Percentiles rank a stretch among this genome's conserved stretches.
Evolutionary conservation across 2,113 vertebrate genomes (phyloP).

Genomic region (Hystrix cristata): DNA sequence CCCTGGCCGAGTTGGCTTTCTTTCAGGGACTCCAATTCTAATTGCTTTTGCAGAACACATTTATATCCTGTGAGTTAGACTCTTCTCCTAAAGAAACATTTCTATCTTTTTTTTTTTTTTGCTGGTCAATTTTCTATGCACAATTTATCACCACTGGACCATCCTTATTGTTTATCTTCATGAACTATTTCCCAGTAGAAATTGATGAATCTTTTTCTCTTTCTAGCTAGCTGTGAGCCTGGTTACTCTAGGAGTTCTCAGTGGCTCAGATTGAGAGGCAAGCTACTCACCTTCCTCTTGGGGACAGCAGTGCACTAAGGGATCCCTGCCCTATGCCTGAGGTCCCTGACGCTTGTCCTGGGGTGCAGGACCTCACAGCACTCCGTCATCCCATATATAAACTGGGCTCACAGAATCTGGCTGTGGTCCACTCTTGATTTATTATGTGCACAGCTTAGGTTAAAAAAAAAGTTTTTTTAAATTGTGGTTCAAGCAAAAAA

Average conservation of each 20-base stretch:
- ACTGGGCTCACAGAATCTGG: background rate
- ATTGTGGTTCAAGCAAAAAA: slow-evolving; percentile 33
- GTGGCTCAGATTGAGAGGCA: background rate
- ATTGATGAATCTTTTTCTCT: background rate
- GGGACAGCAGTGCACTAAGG: background rate
- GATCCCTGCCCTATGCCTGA: background rate
- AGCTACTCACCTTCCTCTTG: background rate
- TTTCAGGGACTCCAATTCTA: slow-evolving; percentile 52
- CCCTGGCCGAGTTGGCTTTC: slow-evolving; percentile 38
- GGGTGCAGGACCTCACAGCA: background rate
- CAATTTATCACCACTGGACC: slow-evolving; percentile 55
- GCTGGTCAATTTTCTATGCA: slow-evolving; percentile 55
- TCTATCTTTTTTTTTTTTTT: background rate
- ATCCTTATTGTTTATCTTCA: slow-evolving; percentile 58
- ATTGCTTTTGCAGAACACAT: slow-evolving; percentile 66
- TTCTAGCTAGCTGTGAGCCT: slow-evolving; percentile 24
- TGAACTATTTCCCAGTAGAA: slow-evolving; percentile 64
- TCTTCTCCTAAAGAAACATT: slow-evolving; percentile 3
- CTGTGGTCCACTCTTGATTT: slow-evolving; percentile 1
- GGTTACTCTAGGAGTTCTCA: background rate
- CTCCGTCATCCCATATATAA: background rate
- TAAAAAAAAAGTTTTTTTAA: slow-evolving; percentile 45
- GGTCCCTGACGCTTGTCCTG: background rate
- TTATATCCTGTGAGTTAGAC: background rate
- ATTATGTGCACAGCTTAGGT: background rate